Percentiles rank a stretch among this genome's conserved stretches.
These are phyloP conservation scores for Bungarus multicinctus DNA, from an alignment of 2,113 vertebrate genomes.

Conservation along the genomic window DNA sequence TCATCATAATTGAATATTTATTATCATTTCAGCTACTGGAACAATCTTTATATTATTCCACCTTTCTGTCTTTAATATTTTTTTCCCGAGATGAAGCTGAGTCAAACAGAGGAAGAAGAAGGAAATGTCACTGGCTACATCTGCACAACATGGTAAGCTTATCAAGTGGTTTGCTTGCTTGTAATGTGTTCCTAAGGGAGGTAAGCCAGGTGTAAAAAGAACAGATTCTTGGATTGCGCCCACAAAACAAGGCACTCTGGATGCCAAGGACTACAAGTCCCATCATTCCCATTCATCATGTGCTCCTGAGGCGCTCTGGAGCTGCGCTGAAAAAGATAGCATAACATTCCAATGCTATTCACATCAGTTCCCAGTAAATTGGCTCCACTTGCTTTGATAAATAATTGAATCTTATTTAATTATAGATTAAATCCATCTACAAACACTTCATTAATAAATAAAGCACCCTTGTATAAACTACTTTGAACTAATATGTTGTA, in stretches of 20 bases:
- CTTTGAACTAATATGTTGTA: background rate
- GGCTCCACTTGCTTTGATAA: background rate
- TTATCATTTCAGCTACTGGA: background rate
- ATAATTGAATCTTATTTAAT: constrained; percentile 26
- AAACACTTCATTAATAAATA: constrained; percentile 20
- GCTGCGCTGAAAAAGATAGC: background rate
- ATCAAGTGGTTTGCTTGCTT: background rate
- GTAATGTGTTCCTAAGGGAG: background rate
- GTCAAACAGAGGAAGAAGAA: background rate
- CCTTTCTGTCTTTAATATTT: background rate
- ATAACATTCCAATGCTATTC: background rate
- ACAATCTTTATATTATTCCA: background rate
- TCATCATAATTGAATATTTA: background rate
- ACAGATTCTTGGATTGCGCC: background rate
- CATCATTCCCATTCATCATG: background rate
- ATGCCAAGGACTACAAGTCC: background rate
- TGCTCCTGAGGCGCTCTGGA: background rate
- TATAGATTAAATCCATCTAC: constrained; percentile 24
- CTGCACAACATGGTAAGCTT: background rate
- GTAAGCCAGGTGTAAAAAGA: background rate
- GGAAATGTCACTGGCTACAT: background rate
- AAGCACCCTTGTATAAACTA: background rate
- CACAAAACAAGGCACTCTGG: background rate
- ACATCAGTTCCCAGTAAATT: constrained; percentile 3
- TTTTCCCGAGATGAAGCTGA: background rate